Base-by-base conservation (phyloP, 2,797 vertebrate genomes). In the Fringilla coelebs region DNA sequence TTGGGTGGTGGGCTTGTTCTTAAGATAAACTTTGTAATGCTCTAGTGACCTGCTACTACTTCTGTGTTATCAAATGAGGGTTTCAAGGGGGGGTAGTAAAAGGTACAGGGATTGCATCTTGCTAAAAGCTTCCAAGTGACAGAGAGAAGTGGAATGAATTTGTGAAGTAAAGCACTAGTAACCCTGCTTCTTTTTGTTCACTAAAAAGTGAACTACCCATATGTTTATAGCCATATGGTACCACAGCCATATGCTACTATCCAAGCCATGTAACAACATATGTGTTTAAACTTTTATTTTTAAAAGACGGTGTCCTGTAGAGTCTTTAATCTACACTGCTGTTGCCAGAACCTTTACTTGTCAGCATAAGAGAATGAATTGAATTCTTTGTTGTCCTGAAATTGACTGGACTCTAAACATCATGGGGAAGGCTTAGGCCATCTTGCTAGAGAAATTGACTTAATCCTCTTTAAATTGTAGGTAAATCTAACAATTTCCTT, bases 271-370 rank as follows among this genome's bases (percentile, higher is more conserved):
- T 80, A 85, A 88, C 31, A 89, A 85, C 43, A 62, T 88, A 75
- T 22, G 65, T 89, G 40, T 83, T 90, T 86, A 80, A 94, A 94
- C 45, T 54, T 90, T 74, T 55, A 60, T 67, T 89, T 85, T 76
- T 87, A 55, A 85, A 84, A 83, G 28, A 58, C 28, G n/a, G 5
- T 79, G 52, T 61, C 52, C 51, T 79, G 36, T 89, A 57, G 26
- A 79, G 68, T 86, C 36, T 70, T 73, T 58, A 84, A 38, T 93
- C 26, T 10, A 26, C 6, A 1, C 17, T 83, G 24, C 52, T 20
- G 20, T 78, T 94, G 20, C 24, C 38, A 5, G 17, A 63, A 84
- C 54, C 13, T 77, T 60, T 86, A 38, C n/a, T 82, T 76, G 31
- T 65, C n/a, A 75, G 25, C 31, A 16, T 49, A 67, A 82, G 36